A percentile compares a stretch with the other conserved stretches of the same genome.
Conservation (phyloP, 1,140 invertebrate species). For the Mercenaria mercenaria region DNA sequence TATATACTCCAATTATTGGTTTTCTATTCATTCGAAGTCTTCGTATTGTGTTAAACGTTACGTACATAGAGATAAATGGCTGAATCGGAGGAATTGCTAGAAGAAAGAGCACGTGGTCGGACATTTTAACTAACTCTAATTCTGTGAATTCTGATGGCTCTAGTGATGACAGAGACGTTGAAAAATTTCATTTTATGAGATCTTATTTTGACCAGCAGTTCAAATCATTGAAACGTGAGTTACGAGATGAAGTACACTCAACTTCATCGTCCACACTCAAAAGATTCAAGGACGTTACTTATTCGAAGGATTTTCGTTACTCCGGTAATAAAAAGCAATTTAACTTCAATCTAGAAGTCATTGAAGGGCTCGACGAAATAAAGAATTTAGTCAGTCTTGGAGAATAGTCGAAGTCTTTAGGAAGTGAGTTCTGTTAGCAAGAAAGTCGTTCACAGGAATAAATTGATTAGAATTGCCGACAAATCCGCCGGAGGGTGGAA, state of each 20-base stretch:
- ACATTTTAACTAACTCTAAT: background rate
- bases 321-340: background rate
- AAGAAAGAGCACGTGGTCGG: background rate
- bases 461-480: slow-evolving; percentile 34
- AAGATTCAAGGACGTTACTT: background rate
- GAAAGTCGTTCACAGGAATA: slow-evolving; percentile 14
- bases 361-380: background rate
- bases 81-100: background rate
- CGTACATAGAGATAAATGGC: too few relatives aligned
- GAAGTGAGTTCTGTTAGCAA: background rate
- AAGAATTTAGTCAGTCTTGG: background rate
- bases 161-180: background rate
- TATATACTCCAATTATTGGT: too few relatives aligned
- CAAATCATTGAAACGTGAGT: background rate
- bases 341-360: background rate
- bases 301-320: background rate
- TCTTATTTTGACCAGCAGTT: background rate
- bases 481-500: slow-evolving; percentile 6
- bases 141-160: too few relatives aligned
- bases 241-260: background rate
- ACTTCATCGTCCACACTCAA: background rate
- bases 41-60: too few relatives aligned
- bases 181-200: background rate
- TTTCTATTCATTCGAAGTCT: too few relatives aligned
- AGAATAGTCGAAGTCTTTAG: background rate